A percentile compares a stretch with the other conserved stretches of the same genome.
Evolutionary conservation across 2,113 vertebrate species (phyloP).

Genomic region (Patagioenas fasciata): DNA sequence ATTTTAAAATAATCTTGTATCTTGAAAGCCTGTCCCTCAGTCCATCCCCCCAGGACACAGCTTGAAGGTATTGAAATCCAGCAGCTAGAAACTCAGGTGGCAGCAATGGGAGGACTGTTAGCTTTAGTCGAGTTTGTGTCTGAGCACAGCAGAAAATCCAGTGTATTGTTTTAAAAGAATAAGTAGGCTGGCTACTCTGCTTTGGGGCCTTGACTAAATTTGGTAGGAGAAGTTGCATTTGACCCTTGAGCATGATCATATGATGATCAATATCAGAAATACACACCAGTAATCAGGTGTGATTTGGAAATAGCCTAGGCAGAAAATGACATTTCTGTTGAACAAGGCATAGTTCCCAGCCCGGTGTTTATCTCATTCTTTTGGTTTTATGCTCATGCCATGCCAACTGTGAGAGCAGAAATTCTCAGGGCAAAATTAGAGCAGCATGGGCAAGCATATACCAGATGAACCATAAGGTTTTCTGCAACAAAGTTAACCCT

Average conservation of each 20-base stretch:
- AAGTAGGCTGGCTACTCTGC: not conserved
- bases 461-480: not conserved
- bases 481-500: not conserved
- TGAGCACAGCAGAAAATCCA: not conserved
- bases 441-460: not conserved
- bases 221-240: not conserved
- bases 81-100: not conserved
- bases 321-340: not conserved
- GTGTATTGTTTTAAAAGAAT: not conserved
- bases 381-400: not conserved
- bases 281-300: not conserved
- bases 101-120: not conserved
- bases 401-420: not conserved
- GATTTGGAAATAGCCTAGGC: not conserved
- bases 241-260: not conserved
- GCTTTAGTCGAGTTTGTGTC: fast-evolving
- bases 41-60: not conserved
- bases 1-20: not conserved
- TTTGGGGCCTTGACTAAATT: not conserved
- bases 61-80: not conserved
- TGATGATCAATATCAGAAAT: not conserved
- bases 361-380: not conserved
- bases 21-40: not conserved
- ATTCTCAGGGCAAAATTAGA: not conserved
- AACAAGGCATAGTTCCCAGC: not conserved